These are phyloP conservation scores for Aphodius granarius DNA, from an alignment of 2,888 invertebrate genomes.

Conservation along the genomic window DNA sequence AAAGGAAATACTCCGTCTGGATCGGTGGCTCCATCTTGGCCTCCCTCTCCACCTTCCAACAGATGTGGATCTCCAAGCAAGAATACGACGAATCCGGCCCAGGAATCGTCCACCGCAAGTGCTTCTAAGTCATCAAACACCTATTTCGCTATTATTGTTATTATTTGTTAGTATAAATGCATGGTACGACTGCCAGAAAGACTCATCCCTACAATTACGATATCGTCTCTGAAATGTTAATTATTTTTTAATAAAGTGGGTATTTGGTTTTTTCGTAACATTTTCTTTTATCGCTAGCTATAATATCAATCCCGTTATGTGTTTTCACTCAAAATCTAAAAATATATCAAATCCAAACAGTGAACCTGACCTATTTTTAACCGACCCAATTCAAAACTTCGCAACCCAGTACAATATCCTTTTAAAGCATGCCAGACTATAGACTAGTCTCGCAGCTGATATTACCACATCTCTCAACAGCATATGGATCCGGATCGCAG, in stretches of 20 bases:
- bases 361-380: background rate
- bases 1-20: conserved; percentile 98
- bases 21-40: conserved; percentile 97
- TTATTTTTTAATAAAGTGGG: background rate
- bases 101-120: conserved; percentile 95
- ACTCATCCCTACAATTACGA: conserved; percentile 4
- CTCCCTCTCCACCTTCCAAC: conserved; percentile 86
- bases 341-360: too few relatives aligned
- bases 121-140: conserved; percentile 69
- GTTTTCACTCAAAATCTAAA: background rate
- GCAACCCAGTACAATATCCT: background rate
- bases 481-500: background rate
- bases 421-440: background rate
- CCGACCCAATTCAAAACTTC: background rate
- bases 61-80: conserved; percentile 97
- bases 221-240: background rate
- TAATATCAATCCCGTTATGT: background rate
- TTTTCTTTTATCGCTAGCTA: background rate
- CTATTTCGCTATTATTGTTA: conserved; percentile 24
- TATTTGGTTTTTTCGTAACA: background rate
- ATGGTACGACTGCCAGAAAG: conserved; percentile 31
- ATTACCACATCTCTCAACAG: background rate
- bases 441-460: background rate
- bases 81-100: conserved; percentile 97
- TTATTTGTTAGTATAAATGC: conserved; percentile 23